Conservation (phyloP, 2,888 invertebrate genomes). For the Caenorhabditis japonica region DNA sequence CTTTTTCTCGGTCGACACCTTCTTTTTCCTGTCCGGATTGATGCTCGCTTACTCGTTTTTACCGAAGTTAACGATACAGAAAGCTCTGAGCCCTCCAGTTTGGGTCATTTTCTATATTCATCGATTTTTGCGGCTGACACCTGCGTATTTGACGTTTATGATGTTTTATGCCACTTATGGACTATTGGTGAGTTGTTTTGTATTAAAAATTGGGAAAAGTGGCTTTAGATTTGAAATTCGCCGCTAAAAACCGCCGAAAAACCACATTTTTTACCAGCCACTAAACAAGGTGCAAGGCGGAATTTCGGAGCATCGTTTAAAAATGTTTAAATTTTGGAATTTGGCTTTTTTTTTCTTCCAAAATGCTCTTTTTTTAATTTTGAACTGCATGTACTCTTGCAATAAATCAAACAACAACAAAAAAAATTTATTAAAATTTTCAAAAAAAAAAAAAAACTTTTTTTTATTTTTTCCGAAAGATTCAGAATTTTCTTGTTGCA, state of each 20-base stretch:
- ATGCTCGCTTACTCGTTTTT: constrained; percentile 54
- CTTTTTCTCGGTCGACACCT: constrained; percentile 66
- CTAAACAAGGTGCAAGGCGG: too few relatives aligned
- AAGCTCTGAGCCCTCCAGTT: constrained; percentile 21
- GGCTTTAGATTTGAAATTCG: too few relatives aligned
- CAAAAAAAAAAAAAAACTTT: constrained; percentile 2
- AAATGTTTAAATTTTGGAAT: too few relatives aligned
- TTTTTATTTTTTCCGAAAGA: constrained; percentile 9
- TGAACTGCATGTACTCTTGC: too few relatives aligned
- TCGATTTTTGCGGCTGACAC: constrained; percentile 52
- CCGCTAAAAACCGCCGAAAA: too few relatives aligned
- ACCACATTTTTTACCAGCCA: too few relatives aligned
- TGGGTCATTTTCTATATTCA: constrained; percentile 56
- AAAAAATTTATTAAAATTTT: background rate
- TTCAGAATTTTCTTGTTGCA: constrained; percentile 1
- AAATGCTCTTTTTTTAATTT: too few relatives aligned
- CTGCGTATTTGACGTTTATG: constrained; percentile 45
- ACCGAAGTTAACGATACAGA: constrained; percentile 22
- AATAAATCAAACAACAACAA: too few relatives aligned
- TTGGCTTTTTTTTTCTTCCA: too few relatives aligned
- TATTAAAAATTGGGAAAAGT: too few relatives aligned
- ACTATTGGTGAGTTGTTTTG: constrained; percentile 34
- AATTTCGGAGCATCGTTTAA: too few relatives aligned
- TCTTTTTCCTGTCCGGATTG: constrained; percentile 64
- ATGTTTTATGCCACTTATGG: constrained; percentile 48